These are phyloP conservation scores for Herpailurus yagouaroundi DNA, from an alignment of 2,113 vertebrate species.

Conservation along the genomic window DNA sequence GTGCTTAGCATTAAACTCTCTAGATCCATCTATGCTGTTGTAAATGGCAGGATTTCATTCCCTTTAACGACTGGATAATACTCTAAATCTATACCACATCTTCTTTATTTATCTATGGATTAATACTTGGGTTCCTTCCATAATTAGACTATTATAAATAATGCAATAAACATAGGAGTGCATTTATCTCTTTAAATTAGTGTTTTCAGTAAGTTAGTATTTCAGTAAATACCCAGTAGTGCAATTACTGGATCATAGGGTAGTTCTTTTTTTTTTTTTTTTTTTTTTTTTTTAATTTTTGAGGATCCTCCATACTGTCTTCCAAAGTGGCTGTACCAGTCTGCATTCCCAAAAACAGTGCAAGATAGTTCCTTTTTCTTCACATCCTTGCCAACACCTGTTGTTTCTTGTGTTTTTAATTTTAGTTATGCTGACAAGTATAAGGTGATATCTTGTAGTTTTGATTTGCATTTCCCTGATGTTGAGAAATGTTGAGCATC, in stretches of 20 bases:
- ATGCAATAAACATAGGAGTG: not conserved
- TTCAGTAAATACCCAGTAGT: not conserved
- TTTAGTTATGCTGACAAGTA: not conserved
- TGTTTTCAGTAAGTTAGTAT: not conserved
- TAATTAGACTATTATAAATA: not conserved
- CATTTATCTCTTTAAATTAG: not conserved
- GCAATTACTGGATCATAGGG: not conserved
- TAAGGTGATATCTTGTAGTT: not conserved
- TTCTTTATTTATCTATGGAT: not conserved
- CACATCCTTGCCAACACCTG: not conserved
- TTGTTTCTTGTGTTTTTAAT: not conserved
- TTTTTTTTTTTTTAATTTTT: not conserved
- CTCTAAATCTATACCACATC: not conserved
- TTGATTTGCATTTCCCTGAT: not conserved
- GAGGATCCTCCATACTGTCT: not conserved
- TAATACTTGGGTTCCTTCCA: not conserved
- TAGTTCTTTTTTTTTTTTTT: not conserved
- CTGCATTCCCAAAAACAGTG: not conserved
- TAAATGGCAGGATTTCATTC: not conserved
- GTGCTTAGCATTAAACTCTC: not conserved
- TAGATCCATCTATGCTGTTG: not conserved
- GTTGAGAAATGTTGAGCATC: not conserved
- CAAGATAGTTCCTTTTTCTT: not conserved
- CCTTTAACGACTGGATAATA: not conserved
- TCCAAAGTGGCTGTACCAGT: not conserved